Evolutionary conservation across 2,888 invertebrate genomes (phyloP), one percentile per base, ranked within the genome.

Genomic region (Eristalis pertinax): DNA sequence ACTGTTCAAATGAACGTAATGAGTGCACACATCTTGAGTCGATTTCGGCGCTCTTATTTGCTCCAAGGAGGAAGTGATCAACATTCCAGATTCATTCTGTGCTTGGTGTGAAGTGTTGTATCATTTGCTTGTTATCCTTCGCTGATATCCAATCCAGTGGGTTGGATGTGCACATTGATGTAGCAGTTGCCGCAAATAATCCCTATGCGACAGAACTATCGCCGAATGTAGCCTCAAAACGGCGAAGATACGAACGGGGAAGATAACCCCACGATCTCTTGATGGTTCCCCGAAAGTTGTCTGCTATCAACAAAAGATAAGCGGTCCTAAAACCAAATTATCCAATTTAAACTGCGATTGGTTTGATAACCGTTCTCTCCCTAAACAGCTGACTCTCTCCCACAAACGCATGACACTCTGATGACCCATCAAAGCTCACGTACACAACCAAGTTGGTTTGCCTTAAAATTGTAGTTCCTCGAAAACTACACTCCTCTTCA

Each of bases 251-350:
- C n/a, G n/a, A n/a, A n/a, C n/a, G n/a, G n/a, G n/a, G n/a, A 26
- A 26, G 1, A 5, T 10, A 32, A 10, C 10, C 32, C 32, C 32
- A 32, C 32, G 32, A 8, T 4, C 26, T 15, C 15, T 43, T 43
- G 15, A 43, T n/a, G 43, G 43, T 5, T 10, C 19, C 50, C 19
- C n/a, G n/a, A 50, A 50, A 50, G 50, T 19, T 19, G 7, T 4
- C 19, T 8, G 50, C 19, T 19, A 50, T 50, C 50, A 60, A 69
- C 81, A 69, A 56, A 43, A 43, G 60, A 79, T 41, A 43, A 68
- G 63, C 84, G 50, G 50, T 50, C 50, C 50, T n/a, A 50, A 50
- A 50, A 19, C 50, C 50, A 50, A 50, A 19, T 19, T 19, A 19
- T 50, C 50, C 19, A 50, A 50, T 50, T 50, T 50, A 50, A 50